Percentiles rank a stretch among this genome's conserved stretches.
phyloP scores from a whole-genome alignment of 2,888 invertebrate genomes.

The Chironomus riparius region DNA sequence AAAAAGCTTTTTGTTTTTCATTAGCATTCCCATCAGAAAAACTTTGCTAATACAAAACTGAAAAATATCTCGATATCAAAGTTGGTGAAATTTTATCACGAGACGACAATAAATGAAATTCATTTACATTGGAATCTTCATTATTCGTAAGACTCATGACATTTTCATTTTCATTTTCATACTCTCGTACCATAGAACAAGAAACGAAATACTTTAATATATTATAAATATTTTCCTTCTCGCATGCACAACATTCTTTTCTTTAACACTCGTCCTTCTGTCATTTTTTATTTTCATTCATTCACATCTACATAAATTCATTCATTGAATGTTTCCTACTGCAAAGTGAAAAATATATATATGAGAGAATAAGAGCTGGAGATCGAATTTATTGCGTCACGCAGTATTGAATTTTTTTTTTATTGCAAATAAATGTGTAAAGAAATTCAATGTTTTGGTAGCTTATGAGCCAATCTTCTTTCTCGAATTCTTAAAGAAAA shows the following conservation, averaged over 20 bases:
- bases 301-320: neutral
- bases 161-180: neutral
- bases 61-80: neutral
- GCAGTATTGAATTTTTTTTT: neutral
- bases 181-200: neutral
- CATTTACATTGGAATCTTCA: neutral
- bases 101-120: neutral
- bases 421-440: neutral
- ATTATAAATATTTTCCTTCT: too few species aligned
- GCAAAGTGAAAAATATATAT: neutral
- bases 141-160: neutral
- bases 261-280: neutral
- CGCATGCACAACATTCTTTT: neutral
- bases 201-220: neutral
- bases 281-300: neutral
- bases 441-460: neutral
- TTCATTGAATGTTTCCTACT: neutral
- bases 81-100: neutral
- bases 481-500: neutral
- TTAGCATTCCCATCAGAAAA: neutral
- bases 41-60: neutral
- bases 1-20: neutral
- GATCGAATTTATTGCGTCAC: neutral
- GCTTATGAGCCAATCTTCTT: neutral
- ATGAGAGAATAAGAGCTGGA: neutral